Percentiles rank a stretch among this genome's conserved stretches.
phyloP scores from a whole-genome alignment of 2,113 vertebrate genomes.

The Trichechus manatus region DNA sequence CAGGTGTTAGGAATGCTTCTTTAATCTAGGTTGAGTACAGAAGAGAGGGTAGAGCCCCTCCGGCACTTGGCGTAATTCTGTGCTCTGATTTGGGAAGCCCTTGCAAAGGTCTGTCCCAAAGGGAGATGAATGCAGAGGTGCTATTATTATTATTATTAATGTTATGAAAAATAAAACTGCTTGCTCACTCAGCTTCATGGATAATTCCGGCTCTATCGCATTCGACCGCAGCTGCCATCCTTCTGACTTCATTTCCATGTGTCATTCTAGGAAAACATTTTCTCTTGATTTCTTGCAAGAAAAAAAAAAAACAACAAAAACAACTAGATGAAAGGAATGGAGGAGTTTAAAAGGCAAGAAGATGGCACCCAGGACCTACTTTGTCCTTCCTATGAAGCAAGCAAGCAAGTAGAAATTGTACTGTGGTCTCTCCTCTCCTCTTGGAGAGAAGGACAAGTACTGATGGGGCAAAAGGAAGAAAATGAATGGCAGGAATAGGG shows the following conservation, averaged over 20 bases:
- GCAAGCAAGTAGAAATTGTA: background rate
- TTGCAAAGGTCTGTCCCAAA: background rate
- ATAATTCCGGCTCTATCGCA: background rate
- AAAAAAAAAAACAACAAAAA: background rate
- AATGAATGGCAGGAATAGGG: background rate
- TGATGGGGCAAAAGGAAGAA: background rate
- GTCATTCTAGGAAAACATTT: background rate
- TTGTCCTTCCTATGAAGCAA: background rate
- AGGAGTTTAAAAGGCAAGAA: slow-evolving; percentile 34
- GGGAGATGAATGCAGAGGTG: background rate
- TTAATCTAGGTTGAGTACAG: background rate
- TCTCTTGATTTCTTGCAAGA: slow-evolving; percentile 55
- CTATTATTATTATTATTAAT: background rate
- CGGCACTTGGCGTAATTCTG: background rate
- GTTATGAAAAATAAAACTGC: background rate
- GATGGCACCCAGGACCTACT: background rate
- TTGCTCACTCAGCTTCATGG: background rate
- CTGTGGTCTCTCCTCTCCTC: background rate
- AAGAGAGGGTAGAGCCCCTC: background rate
- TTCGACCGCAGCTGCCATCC: background rate
- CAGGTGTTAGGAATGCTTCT: background rate
- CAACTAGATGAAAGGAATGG: background rate
- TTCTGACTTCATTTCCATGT: background rate
- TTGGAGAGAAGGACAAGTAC: slow-evolving; percentile 11
- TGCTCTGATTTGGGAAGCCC: background rate